Percentiles rank a stretch among this genome's conserved stretches.
Conservation (phyloP, 2,888 invertebrate genomes). For the Epirrhoe tristata region DNA sequence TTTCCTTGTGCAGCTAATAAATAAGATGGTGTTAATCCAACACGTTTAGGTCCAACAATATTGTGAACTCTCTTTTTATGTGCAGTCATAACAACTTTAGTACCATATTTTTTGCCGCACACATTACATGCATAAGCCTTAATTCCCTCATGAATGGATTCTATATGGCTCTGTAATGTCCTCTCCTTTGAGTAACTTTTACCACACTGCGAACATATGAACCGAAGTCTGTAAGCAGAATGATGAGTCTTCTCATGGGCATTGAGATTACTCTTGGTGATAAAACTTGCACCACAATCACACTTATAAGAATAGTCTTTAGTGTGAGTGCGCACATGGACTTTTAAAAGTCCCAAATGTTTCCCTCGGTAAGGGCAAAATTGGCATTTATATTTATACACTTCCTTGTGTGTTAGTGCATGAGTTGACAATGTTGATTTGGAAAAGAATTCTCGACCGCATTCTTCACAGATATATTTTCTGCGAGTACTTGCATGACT, state of each 20-base stretch:
- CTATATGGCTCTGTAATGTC: constrained; percentile 48
- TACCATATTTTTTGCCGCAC: constrained; percentile 55
- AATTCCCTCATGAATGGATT: constrained; percentile 47
- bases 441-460: constrained; percentile 54
- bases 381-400: constrained; percentile 56
- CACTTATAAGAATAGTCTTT: constrained; percentile 59
- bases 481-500: constrained; percentile 43
- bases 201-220: constrained; percentile 47
- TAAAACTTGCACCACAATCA: constrained; percentile 54
- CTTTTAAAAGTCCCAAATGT: constrained; percentile 53
- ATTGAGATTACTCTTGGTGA: constrained; percentile 59
- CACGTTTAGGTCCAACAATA: neutral
- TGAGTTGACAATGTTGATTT: constrained; percentile 54
- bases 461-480: constrained; percentile 57
- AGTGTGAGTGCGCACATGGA: constrained; percentile 58
- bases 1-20: constrained; percentile 5
- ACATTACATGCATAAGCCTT: constrained; percentile 53
- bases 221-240: constrained; percentile 24
- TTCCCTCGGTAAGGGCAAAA: constrained; percentile 59
- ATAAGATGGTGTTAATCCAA: constrained; percentile 21
- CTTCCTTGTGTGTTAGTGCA: constrained; percentile 51
- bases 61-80: constrained; percentile 58
- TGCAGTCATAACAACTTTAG: constrained; percentile 50
- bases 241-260: constrained; percentile 49
- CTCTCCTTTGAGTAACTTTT: constrained; percentile 46